Conservation (phyloP, 2,888 invertebrate species). For the Creontiades dilutus region DNA sequence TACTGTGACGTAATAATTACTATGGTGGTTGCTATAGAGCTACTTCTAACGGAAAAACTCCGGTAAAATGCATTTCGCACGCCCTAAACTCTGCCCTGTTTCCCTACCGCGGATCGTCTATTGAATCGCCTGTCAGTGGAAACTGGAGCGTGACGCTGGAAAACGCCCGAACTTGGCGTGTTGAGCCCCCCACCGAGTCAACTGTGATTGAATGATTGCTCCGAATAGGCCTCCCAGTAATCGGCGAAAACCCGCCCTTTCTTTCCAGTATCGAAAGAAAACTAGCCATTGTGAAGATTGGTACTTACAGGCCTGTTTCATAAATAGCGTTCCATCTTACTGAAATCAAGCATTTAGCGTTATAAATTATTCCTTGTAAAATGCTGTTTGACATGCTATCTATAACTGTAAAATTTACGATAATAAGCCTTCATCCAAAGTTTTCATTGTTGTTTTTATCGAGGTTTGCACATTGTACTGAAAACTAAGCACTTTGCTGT, state of each 20-base stretch:
- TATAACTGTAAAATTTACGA: too few species aligned
- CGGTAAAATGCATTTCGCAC: background rate
- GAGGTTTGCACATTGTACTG: too few species aligned
- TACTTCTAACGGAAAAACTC: background rate
- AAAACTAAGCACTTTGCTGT: too few species aligned
- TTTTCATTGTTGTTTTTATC: too few species aligned
- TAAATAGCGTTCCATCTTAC: too few species aligned
- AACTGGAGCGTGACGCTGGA: conserved; percentile 42
- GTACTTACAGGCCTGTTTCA: too few species aligned
- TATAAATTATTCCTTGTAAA: too few species aligned
- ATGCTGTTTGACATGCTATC: too few species aligned
- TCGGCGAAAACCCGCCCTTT: conserved; percentile 30
- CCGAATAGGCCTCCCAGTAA: conserved; percentile 18
- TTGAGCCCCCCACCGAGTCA: conserved; percentile 19
- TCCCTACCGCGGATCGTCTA: background rate
- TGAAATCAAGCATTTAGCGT: too few species aligned
- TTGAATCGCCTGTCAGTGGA: background rate
- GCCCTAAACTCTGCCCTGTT: conserved; percentile 17
- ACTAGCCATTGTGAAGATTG: background rate
- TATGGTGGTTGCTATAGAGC: background rate
- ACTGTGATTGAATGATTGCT: conserved; percentile 53
- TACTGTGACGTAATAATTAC: background rate
- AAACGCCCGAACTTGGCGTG: conserved; percentile 27
- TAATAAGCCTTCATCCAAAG: too few species aligned
- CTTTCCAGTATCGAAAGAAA: background rate